Base-by-base conservation (phyloP, 2,888 invertebrate species). In the Tenthredo notha region DNA sequence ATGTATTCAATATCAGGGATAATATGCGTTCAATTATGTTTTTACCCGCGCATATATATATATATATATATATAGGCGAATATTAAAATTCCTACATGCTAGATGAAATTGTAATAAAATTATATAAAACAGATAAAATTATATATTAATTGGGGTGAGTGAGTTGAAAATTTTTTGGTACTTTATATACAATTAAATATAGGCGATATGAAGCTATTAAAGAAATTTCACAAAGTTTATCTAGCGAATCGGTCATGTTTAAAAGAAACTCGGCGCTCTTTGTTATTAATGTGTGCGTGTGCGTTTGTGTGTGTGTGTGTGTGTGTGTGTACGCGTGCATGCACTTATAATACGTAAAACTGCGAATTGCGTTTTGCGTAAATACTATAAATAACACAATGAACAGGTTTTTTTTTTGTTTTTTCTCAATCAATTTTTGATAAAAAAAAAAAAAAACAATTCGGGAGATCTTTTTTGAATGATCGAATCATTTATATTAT, bases 151-250 rank as follows among this genome's bases (percentile, higher is more conserved):
- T 70, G 37, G 18, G 15, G 43, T 25, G 43, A 70, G 47, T 84
- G 47, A 25, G n/a, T n/a, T n/a, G n/a, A n/a, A 91, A 90, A 91
- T 90, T 90, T 91, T 91, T 91, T 89, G 89, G 90, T 91, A 92
- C 90, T 90, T 91, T 92, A 91, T 89, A 87, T 92, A 91, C 89
- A 87, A 90, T 84, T 91, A 90, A 88, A 84, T 86, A 84, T 86
- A 85, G 86, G 84, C 50, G 74, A 87, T 86, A 86, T 65, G 91
- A 90, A 90, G 91, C 92, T 92, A 91, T 91, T 88, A 89, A 87
- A 87, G n/a, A 87, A 87, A 91, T 90, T 90, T 89, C 90, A 89
- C 90, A 90, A 91, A 92, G 89, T 91, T 90, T 91, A 91, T 90
- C 88, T 74, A 70, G 70, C 70, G 7, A 70, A 40, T 70, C 37